These are phyloP conservation scores for Lasioglossum figueresi DNA, from an alignment of 2,888 invertebrate genomes.

Conservation along the genomic window DNA sequence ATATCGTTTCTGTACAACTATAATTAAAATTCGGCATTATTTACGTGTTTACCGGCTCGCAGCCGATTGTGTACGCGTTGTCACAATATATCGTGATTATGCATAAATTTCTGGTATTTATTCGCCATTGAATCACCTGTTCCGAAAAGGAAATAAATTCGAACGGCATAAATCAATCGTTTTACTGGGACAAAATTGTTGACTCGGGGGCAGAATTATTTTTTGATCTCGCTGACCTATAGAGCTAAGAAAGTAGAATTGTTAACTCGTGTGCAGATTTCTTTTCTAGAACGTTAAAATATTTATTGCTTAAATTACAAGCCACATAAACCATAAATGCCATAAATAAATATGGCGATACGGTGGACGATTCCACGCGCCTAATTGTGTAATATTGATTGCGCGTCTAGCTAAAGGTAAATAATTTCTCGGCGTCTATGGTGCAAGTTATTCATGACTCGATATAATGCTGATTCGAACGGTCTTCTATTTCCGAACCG, in stretches of 20 bases:
- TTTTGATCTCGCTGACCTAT: background rate
- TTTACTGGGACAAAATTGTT: background rate
- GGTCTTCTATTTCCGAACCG: background rate
- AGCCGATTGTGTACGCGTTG: background rate
- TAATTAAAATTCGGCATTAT: background rate
- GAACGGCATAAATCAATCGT: background rate
- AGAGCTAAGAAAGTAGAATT: too few relatives aligned
- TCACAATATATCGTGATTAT: background rate
- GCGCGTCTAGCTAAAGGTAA: background rate
- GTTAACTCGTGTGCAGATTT: too few relatives aligned
- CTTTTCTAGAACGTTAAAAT: background rate
- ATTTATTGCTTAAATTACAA: background rate
- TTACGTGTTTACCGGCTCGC: background rate
- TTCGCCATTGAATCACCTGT: background rate
- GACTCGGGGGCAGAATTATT: background rate
- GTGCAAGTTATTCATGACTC: background rate
- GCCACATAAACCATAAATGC: too few relatives aligned
- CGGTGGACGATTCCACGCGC: background rate
- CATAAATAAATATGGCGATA: background rate
- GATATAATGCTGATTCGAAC: background rate
- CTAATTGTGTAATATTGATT: background rate
- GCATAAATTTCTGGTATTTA: background rate
- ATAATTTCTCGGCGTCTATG: background rate
- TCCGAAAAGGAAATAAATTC: background rate
- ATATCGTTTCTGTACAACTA: background rate